These are phyloP conservation scores for Etheostoma nigrum DNA, from an alignment of 2,797 vertebrate species.

Conservation along the genomic window DNA sequence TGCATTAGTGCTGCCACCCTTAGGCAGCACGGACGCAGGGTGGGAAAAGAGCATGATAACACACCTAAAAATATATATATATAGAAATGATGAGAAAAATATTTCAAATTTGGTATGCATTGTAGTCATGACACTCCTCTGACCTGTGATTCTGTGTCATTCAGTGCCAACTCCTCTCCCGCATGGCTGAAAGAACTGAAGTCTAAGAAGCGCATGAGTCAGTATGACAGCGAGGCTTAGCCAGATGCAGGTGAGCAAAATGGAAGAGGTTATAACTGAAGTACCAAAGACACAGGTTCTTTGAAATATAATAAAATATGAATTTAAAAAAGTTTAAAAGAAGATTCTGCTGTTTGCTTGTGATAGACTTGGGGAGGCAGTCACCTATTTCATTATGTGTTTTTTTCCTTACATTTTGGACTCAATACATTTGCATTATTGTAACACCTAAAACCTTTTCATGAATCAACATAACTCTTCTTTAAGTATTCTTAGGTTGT, in stretches of 20 bases:
- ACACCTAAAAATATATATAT: not conserved
- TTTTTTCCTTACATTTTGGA: not conserved
- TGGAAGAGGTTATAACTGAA: constrained; percentile 1
- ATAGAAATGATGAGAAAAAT: not conserved
- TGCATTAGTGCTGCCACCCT: constrained; percentile 85
- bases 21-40: constrained; percentile 83
- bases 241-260: constrained; percentile 50
- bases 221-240: constrained; percentile 86
- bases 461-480: not conserved
- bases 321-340: not conserved
- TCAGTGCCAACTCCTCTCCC: constrained; percentile 85
- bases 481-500: not conserved
- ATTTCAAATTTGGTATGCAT: not conserved
- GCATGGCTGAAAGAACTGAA: constrained; percentile 94
- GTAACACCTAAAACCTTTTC: not conserved
- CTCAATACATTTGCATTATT: not conserved
- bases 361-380: not conserved
- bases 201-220: constrained; percentile 92
- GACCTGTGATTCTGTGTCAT: constrained; percentile 34
- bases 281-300: not conserved
- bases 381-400: not conserved
- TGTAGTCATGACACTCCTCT: not conserved
- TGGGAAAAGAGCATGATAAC: constrained; percentile 57
- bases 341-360: not conserved
- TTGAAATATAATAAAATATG: not conserved